Percentiles rank a stretch among this genome's conserved stretches.
Evolutionary conservation across 2,888 invertebrate species (phyloP).

Genomic region (Carabus problematicus): DNA sequence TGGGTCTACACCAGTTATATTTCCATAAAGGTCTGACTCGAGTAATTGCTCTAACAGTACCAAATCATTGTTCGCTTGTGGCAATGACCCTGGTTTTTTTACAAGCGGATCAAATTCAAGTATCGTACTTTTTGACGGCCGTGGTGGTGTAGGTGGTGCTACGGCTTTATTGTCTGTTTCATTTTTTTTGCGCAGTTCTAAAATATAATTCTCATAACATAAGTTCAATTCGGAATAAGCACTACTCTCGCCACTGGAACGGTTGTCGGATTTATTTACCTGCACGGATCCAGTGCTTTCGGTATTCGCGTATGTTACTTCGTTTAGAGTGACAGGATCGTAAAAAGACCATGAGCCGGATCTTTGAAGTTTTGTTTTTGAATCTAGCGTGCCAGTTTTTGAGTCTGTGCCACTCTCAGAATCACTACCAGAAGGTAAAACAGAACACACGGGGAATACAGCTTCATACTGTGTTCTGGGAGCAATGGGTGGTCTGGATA

Average conservation of each 20-base stretch:
- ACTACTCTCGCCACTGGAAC: conserved; percentile 47
- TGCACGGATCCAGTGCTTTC: conserved; percentile 21
- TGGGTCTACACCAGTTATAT: conserved; percentile 59
- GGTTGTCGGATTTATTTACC: conserved; percentile 43
- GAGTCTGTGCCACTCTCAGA: conserved; percentile 49
- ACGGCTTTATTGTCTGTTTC: conserved; percentile 51
- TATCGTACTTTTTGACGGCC: conserved; percentile 67
- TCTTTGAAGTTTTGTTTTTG: conserved; percentile 54
- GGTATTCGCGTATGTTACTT: conserved; percentile 36
- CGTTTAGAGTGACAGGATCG: conserved; percentile 53
- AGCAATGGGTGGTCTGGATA: conserved; percentile 51
- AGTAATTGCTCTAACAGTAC: conserved; percentile 52
- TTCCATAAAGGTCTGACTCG: conserved; percentile 73
- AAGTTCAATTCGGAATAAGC: conserved; percentile 55
- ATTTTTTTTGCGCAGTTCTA: conserved; percentile 50
- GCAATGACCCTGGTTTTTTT: conserved; percentile 52
- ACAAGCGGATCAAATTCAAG: conserved; percentile 75
- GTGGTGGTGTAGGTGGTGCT: conserved; percentile 47
- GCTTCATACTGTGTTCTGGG: conserved; percentile 56
- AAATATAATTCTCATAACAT: conserved; percentile 60
- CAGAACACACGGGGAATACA: conserved; percentile 58
- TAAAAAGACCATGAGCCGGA: conserved; percentile 65
- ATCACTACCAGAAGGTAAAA: conserved; percentile 48
- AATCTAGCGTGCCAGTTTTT: conserved; percentile 49
- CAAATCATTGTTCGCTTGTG: conserved; percentile 45